Conservation (phyloP, 2,113 vertebrate species). For the Paralichthys olivaceus region DNA sequence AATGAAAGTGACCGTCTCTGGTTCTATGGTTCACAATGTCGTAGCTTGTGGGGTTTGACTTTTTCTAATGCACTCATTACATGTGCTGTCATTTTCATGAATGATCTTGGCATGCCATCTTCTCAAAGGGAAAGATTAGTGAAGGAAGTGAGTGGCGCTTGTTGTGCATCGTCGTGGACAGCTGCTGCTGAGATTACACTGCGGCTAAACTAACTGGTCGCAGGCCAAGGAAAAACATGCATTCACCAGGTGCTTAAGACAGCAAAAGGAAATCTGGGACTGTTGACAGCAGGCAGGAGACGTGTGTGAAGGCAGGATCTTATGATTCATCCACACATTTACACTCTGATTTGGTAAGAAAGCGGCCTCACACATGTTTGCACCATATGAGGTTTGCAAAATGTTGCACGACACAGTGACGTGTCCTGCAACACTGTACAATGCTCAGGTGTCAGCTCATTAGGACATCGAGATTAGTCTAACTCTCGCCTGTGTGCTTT, state of each 20-base stretch:
- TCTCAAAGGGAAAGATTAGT: slow-evolving; percentile 49
- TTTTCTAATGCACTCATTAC: not conserved
- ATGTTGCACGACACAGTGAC: slow-evolving; percentile 14
- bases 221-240: slow-evolving; percentile 40
- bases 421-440: slow-evolving; percentile 16
- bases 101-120: slow-evolving; percentile 18
- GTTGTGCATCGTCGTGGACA: slow-evolving; percentile 38
- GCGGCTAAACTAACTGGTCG: slow-evolving; percentile 38
- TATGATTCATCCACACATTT: not conserved
- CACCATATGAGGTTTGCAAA: not conserved
- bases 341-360: slow-evolving; percentile 1
- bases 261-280: slow-evolving; percentile 5
- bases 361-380: not conserved
- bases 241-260: slow-evolving; percentile 45
- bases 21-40: too few species aligned
- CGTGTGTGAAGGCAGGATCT: not conserved
- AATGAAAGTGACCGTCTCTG: not conserved
- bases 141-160: not conserved
- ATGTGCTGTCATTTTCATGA: not conserved
- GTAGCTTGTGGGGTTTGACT: not conserved
- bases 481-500: slow-evolving; percentile 49
- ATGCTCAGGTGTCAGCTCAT: slow-evolving; percentile 34
- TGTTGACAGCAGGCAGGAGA: not conserved
- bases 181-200: slow-evolving; percentile 56
- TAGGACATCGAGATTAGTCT: slow-evolving; percentile 52